Conservation (phyloP, 1,140 invertebrate genomes). For the Cotesia vestalis region DNA sequence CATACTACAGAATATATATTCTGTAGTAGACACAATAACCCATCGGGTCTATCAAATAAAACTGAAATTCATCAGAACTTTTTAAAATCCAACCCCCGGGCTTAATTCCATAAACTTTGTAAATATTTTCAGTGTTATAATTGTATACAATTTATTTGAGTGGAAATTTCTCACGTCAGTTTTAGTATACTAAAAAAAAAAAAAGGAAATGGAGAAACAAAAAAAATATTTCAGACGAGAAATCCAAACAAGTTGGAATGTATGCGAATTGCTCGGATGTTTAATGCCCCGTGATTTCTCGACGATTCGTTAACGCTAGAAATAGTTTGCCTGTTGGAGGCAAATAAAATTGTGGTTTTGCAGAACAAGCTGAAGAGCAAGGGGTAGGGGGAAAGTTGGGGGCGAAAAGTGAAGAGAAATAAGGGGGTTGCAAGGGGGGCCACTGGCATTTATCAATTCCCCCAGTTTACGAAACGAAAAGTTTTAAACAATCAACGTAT, state of each 20-base stretch:
- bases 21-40: neutral
- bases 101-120: neutral
- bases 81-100: neutral
- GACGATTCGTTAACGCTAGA: constrained; percentile 30
- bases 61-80: neutral
- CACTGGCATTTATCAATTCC: constrained; percentile 22
- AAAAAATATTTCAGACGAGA: constrained; percentile 21
- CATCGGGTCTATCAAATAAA: neutral
- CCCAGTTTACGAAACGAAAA: constrained; percentile 23
- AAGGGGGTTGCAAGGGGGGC: neutral
- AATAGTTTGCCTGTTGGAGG: constrained; percentile 27
- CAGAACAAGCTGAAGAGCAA: too few species aligned
- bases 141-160: constrained; percentile 14
- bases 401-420: too few species aligned
- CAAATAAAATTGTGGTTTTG: constrained; percentile 32
- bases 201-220: neutral
- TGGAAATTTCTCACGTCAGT: neutral
- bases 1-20: neutral
- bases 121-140: constrained; percentile 8
- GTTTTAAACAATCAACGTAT: constrained; percentile 29
- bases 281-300: constrained; percentile 30
- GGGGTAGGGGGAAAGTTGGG: too few species aligned
- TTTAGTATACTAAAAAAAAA: neutral
- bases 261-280: constrained; percentile 26
- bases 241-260: constrained; percentile 28